phyloP scores from a whole-genome alignment of 2,113 vertebrate species.

The Lichenostomus cassidix region DNA sequence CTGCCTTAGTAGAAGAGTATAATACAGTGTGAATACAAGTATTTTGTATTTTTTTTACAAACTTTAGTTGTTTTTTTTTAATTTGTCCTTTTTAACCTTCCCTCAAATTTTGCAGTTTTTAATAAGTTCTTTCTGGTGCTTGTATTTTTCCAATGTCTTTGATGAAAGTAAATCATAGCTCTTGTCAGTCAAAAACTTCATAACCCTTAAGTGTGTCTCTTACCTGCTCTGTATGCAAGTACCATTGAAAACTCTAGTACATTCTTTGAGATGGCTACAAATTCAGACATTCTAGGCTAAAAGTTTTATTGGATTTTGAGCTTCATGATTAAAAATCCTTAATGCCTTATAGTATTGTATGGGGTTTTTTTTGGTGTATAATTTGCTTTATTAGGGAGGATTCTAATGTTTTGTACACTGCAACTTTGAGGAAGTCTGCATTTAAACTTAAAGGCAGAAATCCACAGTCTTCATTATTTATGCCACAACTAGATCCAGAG shows the following conservation, averaged over 20 bases:
- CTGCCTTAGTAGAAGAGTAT: neutral
- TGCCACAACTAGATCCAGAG: neutral
- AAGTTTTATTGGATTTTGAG: neutral
- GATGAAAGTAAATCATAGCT: neutral
- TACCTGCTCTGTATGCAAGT: neutral
- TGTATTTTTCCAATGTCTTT: neutral
- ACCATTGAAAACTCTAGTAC: neutral
- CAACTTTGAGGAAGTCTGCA: neutral
- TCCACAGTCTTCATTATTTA: neutral
- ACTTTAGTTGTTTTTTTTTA: neutral
- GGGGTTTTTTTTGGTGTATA: neutral
- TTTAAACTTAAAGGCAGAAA: neutral
- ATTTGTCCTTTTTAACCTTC: neutral
- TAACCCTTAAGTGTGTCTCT: neutral
- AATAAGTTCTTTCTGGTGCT: neutral
- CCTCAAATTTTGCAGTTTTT: neutral
- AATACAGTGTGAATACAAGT: neutral
- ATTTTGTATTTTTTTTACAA: neutral
- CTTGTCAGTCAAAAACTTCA: neutral
- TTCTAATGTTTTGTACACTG: neutral
- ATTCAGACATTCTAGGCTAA: neutral
- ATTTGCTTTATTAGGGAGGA: neutral
- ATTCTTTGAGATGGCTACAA: neutral
- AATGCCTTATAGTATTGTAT: neutral
- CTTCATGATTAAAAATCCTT: neutral